Base-by-base conservation (phyloP, 92 coral and sea anemone genomes). In the Muricea muricata region DNA sequence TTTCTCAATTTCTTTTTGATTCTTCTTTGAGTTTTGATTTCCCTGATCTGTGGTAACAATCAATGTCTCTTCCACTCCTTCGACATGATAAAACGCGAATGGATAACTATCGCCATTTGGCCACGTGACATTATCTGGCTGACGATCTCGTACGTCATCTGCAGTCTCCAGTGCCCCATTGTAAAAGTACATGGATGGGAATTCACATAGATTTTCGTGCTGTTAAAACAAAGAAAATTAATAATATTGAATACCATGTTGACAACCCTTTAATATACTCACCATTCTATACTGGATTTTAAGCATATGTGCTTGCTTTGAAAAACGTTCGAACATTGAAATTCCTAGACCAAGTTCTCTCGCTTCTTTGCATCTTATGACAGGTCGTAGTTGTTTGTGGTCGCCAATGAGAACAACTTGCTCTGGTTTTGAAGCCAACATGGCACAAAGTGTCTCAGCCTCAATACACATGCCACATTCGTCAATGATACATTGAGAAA, bases 401-500 rank as follows among this genome's bases (percentile, higher is more conserved):
- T n/a, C n/a, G n/a, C n/a, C n/a, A n/a, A n/a, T n/a, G n/a, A n/a
- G n/a, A n/a, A n/a, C n/a, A n/a, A n/a, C n/a, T n/a, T n/a, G n/a
- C n/a, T n/a, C n/a, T 94, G 98, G 45, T 92, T 94, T 42, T 8
- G 97, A 93, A 60, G 86, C 90, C 92, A 93, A 42, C 91, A 94
- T 87, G 1, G 98, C 97, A 54, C 93, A 91, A 45, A 94, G 92
- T 0, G 94, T 82, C 68, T 94, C 97, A 60, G 92, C 91, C 68
- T 94, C 98, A 89, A 93, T 76, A 73, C 97, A 86, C 98, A 94
- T 94, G n/a, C n/a, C n/a, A n/a, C n/a, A n/a, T n/a, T n/a, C n/a
- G n/a, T n/a, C n/a, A n/a, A n/a, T n/a, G n/a, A 29, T 97, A 69
- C 94, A 87, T 73, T 93, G 97, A 83, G 93, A 97, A 75, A 94